Percentiles rank a stretch among this genome's conserved stretches.
Evolutionary conservation across 2,797 vertebrate species (phyloP).

Genomic region (Poecilia picta): DNA sequence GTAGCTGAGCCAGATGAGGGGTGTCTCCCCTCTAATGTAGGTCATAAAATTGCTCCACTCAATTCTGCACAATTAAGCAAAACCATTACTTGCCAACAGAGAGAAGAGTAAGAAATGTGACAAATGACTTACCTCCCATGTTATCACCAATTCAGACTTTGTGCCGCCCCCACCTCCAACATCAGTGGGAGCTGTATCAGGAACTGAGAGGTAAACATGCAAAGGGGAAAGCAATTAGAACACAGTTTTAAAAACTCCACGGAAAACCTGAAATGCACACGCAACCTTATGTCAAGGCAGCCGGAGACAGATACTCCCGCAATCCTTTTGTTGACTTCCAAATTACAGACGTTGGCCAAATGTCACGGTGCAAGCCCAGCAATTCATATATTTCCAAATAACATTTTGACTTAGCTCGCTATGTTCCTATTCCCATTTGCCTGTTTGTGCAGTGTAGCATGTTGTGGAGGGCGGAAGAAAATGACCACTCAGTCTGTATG

Average conservation of each 20-base stretch:
- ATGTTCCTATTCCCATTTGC: constrained; percentile 40
- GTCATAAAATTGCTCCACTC: constrained; percentile 77
- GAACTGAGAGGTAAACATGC: constrained; percentile 83
- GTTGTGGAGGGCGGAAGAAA: constrained; percentile 16
- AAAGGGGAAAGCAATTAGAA: constrained; percentile 69
- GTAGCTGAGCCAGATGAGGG: constrained; percentile 53
- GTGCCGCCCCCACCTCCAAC: constrained; percentile 95
- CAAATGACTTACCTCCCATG: constrained; percentile 96
- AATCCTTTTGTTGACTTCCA: constrained; percentile 16
- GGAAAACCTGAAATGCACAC: constrained; percentile 46
- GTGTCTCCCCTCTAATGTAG: constrained; percentile 56
- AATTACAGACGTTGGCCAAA: constrained; percentile 52
- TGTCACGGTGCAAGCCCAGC: constrained; percentile 48
- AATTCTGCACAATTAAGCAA: constrained; percentile 84
- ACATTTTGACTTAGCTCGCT: constrained; percentile 46
- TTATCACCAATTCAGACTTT: constrained; percentile 96
- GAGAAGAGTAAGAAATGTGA: constrained; percentile 72
- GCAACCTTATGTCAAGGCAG: constrained; percentile 40
- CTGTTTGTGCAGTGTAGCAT: constrained; percentile 39
- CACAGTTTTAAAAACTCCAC: constrained; percentile 64
- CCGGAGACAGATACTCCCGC: constrained; percentile 38
- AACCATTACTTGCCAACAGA: constrained; percentile 70
- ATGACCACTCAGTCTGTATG: constrained; percentile 46
- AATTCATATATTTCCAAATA: constrained; percentile 53
- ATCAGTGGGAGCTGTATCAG: constrained; percentile 92